These are phyloP conservation scores for Cataglyphis rosenhaueri DNA, from an alignment of 2,888 invertebrate genomes.

Conservation along the genomic window DNA sequence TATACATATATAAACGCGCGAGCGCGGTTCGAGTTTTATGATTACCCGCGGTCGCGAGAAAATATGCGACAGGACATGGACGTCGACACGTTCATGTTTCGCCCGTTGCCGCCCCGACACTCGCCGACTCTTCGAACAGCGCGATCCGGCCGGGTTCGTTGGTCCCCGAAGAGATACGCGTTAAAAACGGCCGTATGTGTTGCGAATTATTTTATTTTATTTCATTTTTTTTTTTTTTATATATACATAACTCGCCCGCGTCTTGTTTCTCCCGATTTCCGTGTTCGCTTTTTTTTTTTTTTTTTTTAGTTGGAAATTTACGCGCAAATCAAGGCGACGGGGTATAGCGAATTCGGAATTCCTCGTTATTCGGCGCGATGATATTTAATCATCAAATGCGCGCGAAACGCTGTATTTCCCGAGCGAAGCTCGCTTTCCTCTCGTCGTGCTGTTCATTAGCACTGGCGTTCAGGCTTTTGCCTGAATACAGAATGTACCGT, in stretches of 20 bases:
- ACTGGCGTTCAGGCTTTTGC: constrained; percentile 46
- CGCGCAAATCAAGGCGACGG: neutral
- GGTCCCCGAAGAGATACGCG: constrained; percentile 55
- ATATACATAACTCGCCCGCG: neutral
- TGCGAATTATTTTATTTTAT: constrained; percentile 12
- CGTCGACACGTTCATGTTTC: constrained; percentile 55
- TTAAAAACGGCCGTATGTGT: constrained; percentile 22
- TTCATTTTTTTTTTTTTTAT: neutral
- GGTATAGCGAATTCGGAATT: neutral
- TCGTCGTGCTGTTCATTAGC: constrained; percentile 59
- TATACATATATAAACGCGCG: constrained; percentile 65
- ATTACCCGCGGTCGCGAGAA: constrained; percentile 62
- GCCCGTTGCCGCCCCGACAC: constrained; percentile 23
- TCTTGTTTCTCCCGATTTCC: constrained; percentile 26
- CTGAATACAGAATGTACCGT: constrained; percentile 48
- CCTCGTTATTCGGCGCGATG: neutral
- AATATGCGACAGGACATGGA: constrained; percentile 51
- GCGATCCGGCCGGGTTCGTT: constrained; percentile 44
- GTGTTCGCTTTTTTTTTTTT: neutral
- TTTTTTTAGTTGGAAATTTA: neutral
- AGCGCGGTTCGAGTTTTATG: constrained; percentile 70
- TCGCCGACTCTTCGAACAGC: constrained; percentile 41
- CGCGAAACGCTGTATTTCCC: constrained; percentile 8
- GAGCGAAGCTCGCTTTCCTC: constrained; percentile 9
- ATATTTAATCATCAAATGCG: constrained; percentile 38